Evolutionary conservation across 2,888 invertebrate species (phyloP).

Genomic region (Polia nebulosa): DNA sequence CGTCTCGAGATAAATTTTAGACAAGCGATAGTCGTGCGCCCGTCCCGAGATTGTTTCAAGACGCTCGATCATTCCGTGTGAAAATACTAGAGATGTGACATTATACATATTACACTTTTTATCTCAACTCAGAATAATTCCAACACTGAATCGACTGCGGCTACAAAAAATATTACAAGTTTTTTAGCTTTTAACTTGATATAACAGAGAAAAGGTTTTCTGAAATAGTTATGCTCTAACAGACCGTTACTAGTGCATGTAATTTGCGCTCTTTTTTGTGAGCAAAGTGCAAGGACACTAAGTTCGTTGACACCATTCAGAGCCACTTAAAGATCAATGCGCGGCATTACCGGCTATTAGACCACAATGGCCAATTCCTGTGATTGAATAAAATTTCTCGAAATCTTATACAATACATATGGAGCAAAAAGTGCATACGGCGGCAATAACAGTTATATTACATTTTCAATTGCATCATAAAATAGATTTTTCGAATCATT

Average conservation of each 20-base stretch:
- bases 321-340: slow-evolving; percentile 15
- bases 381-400: slow-evolving; percentile 14
- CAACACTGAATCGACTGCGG: slow-evolving; percentile 19
- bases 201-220: slow-evolving; percentile 23
- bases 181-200: slow-evolving; percentile 44
- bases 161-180: slow-evolving; percentile 42
- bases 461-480: slow-evolving; percentile 58
- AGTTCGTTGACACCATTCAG: slow-evolving; percentile 55
- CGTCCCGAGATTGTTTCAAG: slow-evolving; percentile 54
- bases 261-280: slow-evolving; percentile 51
- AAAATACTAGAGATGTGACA: slow-evolving; percentile 60
- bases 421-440: slow-evolving; percentile 9
- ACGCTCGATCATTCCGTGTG: slow-evolving; percentile 66
- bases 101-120: slow-evolving; percentile 55
- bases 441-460: slow-evolving; percentile 36
- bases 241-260: slow-evolving; percentile 55
- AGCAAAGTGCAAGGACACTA: slow-evolving; percentile 32
- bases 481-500: slow-evolving; percentile 77
- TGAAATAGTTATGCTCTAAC: slow-evolving; percentile 57
- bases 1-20: slow-evolving; percentile 74
- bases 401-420: slow-evolving; percentile 9
- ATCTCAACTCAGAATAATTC: slow-evolving; percentile 47
- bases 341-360: background rate
- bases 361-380: slow-evolving; percentile 14
- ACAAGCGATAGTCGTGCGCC: slow-evolving; percentile 71